Evolutionary conservation across 2,797 vertebrate genomes (phyloP), one percentile per base, ranked within the genome.

Genomic region (Acanthurus tractus): DNA sequence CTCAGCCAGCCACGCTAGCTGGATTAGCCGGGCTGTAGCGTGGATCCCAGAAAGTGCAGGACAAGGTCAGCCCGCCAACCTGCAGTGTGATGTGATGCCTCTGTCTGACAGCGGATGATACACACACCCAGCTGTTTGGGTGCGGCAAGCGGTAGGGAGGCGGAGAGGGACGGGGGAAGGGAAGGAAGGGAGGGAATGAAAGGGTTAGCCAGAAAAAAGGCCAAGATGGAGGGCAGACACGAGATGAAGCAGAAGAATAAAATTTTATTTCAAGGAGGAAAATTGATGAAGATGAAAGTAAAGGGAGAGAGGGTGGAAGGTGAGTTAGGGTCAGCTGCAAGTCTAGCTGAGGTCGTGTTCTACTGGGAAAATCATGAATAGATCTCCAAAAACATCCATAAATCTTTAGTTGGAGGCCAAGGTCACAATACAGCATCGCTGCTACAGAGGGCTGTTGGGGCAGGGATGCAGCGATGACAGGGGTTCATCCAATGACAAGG

Each of bases 41-140:
- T 34, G 72, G 70, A 86, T 89, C 70, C 79, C 69, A 76, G 85
- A 72, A 86, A 90, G 89, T 87, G 79, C 84, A 81, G 78, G 76
- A 79, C 92, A 92, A 93, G 92, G 93, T 92, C 91, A 91, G 77
- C 49, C 76, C 75, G 78, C 81, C 84, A 86, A 82, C 82, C 87
- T 77, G 88, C 77, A 83, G 78, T 67, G 88, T 65, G 79, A 88
- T 86, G 81, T 70, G 86, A 93, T 81, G 88, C 63, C 66, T 85
- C 70, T 42, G 68, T 63, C 70, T 88, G 90, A 91, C 90, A 86
- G 82, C 23, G n/a, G 81, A 84, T 76, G 72, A 88, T 36, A 74
- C 58, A 82, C 57, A 74, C 77, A 70, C 23, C n/a, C 42, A 76
- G 85, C 82, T 88, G 77, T 64, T 69, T 75, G 72, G 72, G 72